Base-by-base conservation (phyloP, 2,113 vertebrate species). In the Rafetus swinhoei region DNA sequence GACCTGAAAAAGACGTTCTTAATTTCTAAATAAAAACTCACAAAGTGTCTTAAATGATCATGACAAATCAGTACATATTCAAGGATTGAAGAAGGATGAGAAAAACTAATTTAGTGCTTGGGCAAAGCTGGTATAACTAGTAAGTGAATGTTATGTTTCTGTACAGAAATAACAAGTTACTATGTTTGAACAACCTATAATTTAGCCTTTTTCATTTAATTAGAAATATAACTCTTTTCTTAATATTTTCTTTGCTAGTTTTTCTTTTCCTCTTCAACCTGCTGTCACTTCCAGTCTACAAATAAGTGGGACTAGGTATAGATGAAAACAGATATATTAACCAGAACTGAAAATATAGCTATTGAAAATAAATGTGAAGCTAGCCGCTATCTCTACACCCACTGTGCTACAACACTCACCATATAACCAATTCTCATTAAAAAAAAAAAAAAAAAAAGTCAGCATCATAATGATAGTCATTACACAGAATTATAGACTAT, bases 401-500 rank as follows among this genome's bases (percentile, higher is more conserved):
- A 35, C 90, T 86, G 80, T 45, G 85, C 80, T 94, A 90, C 80
- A 93, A 89, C 79, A 59, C 90, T 95, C 90, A 88, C 92, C 83
- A 57, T 76, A 56, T 95, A 97, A 97, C 10, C 55, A 96, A 97
- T 95, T 97, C 96, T 97, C 94, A 97, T 97, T 97, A 97, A 45
- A 45, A 45, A 45, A 97, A 94, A 50, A 94, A 95, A n/a, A n/a
- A n/a, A n/a, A 97, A 94, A 50, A 94, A 93, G 96, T 92, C 86
- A 95, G 93, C 94, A 89, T 96, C 95, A 97, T 98, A 97, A 98
- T 96, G 94, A 97, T 87, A 95, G 98, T 97, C 94, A 69, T 98
- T 98, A 98, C 97, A 95, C 80, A 95, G 95, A 96, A 97, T 97
- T 98, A 97, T 96, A 97, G 97, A 97, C 96, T 95, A 91, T 95